Evolutionary conservation across 1,140 invertebrate species (phyloP), one percentile per base, ranked within the genome.

Genomic region (Panagrolaimus sp.): DNA sequence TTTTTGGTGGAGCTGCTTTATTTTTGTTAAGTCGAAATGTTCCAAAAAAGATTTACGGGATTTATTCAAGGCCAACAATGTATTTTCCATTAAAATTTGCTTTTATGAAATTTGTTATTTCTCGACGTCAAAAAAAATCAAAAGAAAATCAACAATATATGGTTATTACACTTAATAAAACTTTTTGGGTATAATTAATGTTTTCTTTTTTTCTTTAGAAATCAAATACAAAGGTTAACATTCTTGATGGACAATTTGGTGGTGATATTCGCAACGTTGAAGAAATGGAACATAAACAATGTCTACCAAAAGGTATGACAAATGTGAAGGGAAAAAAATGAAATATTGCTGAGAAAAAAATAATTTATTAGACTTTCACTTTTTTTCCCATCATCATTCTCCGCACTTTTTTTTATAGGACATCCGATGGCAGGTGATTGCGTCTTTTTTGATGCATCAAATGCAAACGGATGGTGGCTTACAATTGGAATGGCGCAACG

Each of bases 401-500:
- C n/a, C n/a, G n/a, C n/a, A n/a, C n/a, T n/a, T 25, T 27, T 64
- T 53, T 47, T 53, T 66, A 5, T 13, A 66, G 43, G 48, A 20
- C 23, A 16, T 53, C 46, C 42, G 43, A 48, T 42, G 20, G 66
- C 75, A 47, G 64, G 74, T 48, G 68, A 80, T 71, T 65, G 72
- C 66, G 71, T 78, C 8, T 78, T 74, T 67, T 78, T 79, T 67
- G 74, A 78, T 57, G 77, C 65, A 16, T 72, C 77, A 0, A 79
- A 79, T 61, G 48, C 44, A 1, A 69, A 80, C 20, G 77, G 77
- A 27, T 75, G 66, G 64, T 78, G 73, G 44, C 74, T 78, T 23
- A 72, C 76, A n/a, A 66, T 78, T n/a, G 77, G 77, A 44, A 76
- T 75, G 8, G 77, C 77, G 14, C 77, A 78, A 27, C 73, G 77